Base-by-base conservation (phyloP, 2,113 vertebrate genomes). In the Sphaerodactylus townsendi region DNA sequence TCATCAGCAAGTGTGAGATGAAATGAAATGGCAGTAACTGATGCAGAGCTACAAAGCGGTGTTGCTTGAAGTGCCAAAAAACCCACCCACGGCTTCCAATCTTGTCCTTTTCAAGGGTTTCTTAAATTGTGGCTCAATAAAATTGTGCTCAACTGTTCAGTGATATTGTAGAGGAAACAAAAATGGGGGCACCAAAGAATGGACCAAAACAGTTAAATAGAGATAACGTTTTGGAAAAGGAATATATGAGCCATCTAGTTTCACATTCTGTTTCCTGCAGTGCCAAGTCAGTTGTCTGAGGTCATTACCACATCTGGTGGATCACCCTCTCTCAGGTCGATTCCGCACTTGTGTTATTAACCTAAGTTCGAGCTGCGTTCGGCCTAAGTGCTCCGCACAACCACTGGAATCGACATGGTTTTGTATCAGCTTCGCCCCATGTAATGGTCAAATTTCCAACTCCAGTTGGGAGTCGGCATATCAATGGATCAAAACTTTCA, bases 1-100 rank as follows among this genome's bases (percentile, higher is more conserved):
- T 83, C 85, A 86, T 48, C 83, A 83, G 79, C 3, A 30, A 19
- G 5, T 88, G 65, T 78, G 70, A 87, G 46, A 81, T 66, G 68
- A 48, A 88, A 84, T 77, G 74, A 65, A 72, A 81, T 53, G 17
- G n/a, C 76, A 78, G 48, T 0, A 0, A 88, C 75, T 0, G 0
- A 76, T 13, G 33, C 48, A 69, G 44, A 0, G 0, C 50, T 89
- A 89, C 66, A 83, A 80, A 86, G 65, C 0, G 0, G 0, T 77
- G 33, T 75, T 69, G 46, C 48, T 39, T 17, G 1, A 1, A n/a
- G 35, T 39, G 64, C 0, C 1, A 79, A 66, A 44, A 85, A n/a
- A 28, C 14, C 53, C 25, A 9, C 59, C 59, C 9, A 62, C 23
- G 5, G 28, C 68, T 59, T 17, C 28, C 23, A 46, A 25, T 1